Percentiles rank a stretch among this genome's conserved stretches.
Evolutionary conservation across 2,888 invertebrate species (phyloP).

Genomic region (Nowickia ferox): DNA sequence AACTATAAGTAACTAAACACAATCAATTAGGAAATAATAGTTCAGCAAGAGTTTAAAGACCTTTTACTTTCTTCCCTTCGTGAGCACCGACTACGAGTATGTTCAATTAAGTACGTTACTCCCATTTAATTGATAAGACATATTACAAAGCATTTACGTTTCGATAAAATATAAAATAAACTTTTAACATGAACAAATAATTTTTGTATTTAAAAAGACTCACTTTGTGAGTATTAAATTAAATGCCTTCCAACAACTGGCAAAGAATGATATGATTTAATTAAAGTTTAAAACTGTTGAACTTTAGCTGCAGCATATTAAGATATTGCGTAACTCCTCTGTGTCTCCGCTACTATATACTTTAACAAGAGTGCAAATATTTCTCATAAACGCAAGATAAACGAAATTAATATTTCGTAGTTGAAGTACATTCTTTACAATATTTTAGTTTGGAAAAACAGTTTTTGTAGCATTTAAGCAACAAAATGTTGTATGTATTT

Average conservation of each 20-base stretch:
- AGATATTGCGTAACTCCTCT: slow-evolving; percentile 6
- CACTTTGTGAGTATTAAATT: slow-evolving; percentile 16
- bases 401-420: not conserved
- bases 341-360: not conserved
- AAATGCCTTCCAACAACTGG: not conserved
- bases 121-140: slow-evolving; percentile 52
- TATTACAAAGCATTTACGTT: slow-evolving; percentile 22
- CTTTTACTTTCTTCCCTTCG: not conserved
- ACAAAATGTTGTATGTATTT: not conserved
- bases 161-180: slow-evolving; percentile 3
- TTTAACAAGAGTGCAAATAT: slow-evolving; percentile 10
- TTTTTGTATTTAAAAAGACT: not conserved
- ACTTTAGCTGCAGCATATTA: slow-evolving; percentile 24
- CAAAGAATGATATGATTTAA: slow-evolving; percentile 39
- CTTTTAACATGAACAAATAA: slow-evolving; percentile 16
- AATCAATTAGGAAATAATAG: slow-evolving; percentile 10
- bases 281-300: slow-evolving; percentile 57
- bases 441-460: not conserved
- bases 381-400: slow-evolving; percentile 3
- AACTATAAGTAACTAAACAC: not conserved
- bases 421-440: slow-evolving; percentile 10
- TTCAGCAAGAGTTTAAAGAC: slow-evolving; percentile 20
- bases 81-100: not conserved
- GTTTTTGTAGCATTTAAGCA: slow-evolving; percentile 5
- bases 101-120: slow-evolving; percentile 32